These are phyloP conservation scores for Lordiphosa fenestrarum DNA, from an alignment of 2,888 invertebrate species.

Conservation along the genomic window DNA sequence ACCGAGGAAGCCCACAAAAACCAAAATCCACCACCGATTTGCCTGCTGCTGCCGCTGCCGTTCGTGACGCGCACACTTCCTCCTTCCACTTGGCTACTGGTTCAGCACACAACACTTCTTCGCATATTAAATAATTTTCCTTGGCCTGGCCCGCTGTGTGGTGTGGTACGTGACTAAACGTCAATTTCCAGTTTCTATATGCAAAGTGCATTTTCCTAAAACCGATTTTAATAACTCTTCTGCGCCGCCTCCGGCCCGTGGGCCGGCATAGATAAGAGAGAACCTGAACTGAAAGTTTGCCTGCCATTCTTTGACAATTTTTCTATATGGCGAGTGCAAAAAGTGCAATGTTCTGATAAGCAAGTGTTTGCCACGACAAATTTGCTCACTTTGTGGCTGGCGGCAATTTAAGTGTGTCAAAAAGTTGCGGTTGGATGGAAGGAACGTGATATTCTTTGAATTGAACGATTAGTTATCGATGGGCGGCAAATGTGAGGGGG, in stretches of 20 bases:
- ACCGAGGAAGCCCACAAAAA: constrained; percentile 17
- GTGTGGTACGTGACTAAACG: constrained; percentile 71
- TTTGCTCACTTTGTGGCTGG: constrained; percentile 37
- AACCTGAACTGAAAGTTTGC: constrained; percentile 28
- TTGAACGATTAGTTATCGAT: constrained; percentile 35
- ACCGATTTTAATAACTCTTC: constrained; percentile 65
- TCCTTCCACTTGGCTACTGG: constrained; percentile 26
- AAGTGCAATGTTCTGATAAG: constrained; percentile 70
- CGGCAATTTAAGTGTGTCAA: constrained; percentile 66
- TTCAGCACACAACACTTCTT: constrained; percentile 55
- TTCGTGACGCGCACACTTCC: constrained; percentile 30
- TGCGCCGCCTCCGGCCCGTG: constrained; percentile 21
- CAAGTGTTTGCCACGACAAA: constrained; percentile 32
- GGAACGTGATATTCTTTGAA: constrained; percentile 30
- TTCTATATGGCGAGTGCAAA: constrained; percentile 41
- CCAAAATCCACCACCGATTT: constrained; percentile 6
- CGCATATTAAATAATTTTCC: constrained; percentile 73
- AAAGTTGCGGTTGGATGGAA: constrained; percentile 45
- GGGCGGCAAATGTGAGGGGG: not conserved
- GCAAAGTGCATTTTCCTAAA: constrained; percentile 57
- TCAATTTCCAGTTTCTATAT: constrained; percentile 50
- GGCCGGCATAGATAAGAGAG: constrained; percentile 53
- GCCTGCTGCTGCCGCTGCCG: constrained; percentile 8
- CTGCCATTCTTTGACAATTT: constrained; percentile 16
- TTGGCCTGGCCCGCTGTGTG: constrained; percentile 38